These are phyloP conservation scores for Notocelia uddmanniana DNA, from an alignment of 2,888 invertebrate species.

Conservation along the genomic window DNA sequence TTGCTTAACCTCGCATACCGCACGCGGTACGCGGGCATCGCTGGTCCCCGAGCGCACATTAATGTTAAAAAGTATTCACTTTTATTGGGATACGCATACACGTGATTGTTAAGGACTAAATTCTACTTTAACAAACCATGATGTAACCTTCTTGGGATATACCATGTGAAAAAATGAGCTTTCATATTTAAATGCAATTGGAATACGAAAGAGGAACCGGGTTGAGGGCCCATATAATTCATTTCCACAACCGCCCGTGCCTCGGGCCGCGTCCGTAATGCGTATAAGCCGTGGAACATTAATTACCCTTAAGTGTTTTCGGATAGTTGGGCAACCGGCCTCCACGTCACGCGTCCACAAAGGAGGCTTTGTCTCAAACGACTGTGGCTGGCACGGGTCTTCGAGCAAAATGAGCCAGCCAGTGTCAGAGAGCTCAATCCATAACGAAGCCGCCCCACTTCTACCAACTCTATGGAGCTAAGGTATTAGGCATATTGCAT, in stretches of 20 bases:
- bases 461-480: background rate
- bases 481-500: too few relatives aligned
- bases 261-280: constrained; percentile 48
- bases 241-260: constrained; percentile 2
- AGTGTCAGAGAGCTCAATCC: background rate
- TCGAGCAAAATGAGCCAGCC: background rate
- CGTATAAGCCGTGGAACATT: constrained; percentile 54
- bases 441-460: background rate
- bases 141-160: too few relatives aligned
- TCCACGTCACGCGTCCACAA: constrained; percentile 1
- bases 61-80: too few relatives aligned
- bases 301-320: constrained; percentile 61
- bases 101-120: too few relatives aligned
- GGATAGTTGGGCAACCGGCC: constrained; percentile 53
- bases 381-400: constrained; percentile 11
- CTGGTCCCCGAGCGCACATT: too few relatives aligned
- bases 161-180: too few relatives aligned
- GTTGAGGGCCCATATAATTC: background rate
- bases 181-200: too few relatives aligned
- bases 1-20: too few relatives aligned
- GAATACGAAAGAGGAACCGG: too few relatives aligned
- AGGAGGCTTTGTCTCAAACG: constrained; percentile 8
- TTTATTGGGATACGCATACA: too few relatives aligned
- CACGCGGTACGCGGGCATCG: too few relatives aligned
- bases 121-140: too few relatives aligned